A percentile compares a stretch with the other conserved stretches of the same genome.
Conservation (phyloP, 2,888 invertebrate species). For the Chloroclystis v-ata region DNA sequence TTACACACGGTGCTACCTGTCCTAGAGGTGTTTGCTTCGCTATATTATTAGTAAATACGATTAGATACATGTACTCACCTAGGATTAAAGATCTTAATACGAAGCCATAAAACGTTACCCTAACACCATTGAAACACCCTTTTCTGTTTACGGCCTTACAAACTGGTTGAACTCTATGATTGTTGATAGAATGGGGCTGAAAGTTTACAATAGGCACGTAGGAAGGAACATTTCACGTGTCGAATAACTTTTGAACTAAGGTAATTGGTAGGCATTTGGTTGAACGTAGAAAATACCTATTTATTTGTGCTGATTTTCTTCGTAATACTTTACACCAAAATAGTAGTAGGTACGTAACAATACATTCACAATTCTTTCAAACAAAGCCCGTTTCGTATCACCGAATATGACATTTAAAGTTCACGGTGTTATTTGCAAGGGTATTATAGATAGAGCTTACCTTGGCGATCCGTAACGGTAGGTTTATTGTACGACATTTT, state of each 20-base stretch:
- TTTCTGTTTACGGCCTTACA: conserved; percentile 46
- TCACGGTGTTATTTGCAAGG: conserved; percentile 66
- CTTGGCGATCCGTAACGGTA: conserved; percentile 40
- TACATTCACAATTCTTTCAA: conserved; percentile 17
- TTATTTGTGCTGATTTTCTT: background rate
- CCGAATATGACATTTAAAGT: conserved; percentile 70
- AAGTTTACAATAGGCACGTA: conserved; percentile 67
- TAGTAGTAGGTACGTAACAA: too few species aligned
- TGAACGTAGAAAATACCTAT: conserved; percentile 6
- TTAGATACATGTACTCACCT: conserved; percentile 16
- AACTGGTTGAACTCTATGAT: conserved; percentile 52
- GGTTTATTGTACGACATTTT: conserved; percentile 8
- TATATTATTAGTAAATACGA: conserved; percentile 11
- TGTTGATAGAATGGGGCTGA: conserved; percentile 57
- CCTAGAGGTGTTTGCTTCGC: conserved; percentile 24
- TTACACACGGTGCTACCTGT: conserved; percentile 21
- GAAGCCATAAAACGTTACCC: conserved; percentile 28
- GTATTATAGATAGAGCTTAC: conserved; percentile 14
- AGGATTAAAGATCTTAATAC: conserved; percentile 13
- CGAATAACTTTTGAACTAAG: conserved; percentile 42
- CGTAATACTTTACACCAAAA: background rate
- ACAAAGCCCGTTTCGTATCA: conserved; percentile 36
- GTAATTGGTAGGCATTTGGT: conserved; percentile 20
- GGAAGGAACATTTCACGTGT: conserved; percentile 59
- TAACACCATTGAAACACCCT: conserved; percentile 32